Evolutionary conservation across 2,888 invertebrate species (phyloP).

Genomic region (Agonopterix alstromeriana): DNA sequence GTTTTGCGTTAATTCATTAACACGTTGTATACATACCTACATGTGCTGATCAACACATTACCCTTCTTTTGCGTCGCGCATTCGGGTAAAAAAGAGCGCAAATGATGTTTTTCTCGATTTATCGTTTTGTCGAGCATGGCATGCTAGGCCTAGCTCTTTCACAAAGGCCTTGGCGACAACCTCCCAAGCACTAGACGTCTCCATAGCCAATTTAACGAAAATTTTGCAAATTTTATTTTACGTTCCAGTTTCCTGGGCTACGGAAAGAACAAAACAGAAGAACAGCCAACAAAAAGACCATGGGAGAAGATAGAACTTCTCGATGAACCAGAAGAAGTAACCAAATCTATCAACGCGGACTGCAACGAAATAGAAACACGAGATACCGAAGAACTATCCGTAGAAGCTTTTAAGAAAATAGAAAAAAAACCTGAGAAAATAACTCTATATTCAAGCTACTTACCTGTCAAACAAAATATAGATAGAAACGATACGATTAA

Average conservation of each 20-base stretch:
- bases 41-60: too few species aligned
- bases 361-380: conserved; percentile 41
- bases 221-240: not conserved
- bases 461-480: conserved; percentile 26
- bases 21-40: too few species aligned
- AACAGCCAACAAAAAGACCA: conserved; percentile 24
- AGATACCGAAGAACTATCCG: conserved; percentile 56
- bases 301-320: conserved; percentile 42
- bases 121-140: too few species aligned
- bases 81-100: too few species aligned
- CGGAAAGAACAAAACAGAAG: conserved; percentile 26
- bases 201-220: too few species aligned
- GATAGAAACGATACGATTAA: conserved; percentile 20
- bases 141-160: too few species aligned
- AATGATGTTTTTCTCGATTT: too few species aligned
- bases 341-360: conserved; percentile 29
- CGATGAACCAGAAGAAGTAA: conserved; percentile 32
- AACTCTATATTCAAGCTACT: conserved; percentile 42
- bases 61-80: too few species aligned
- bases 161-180: too few species aligned
- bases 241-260: conserved; percentile 52
- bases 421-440: conserved; percentile 59
- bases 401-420: conserved; percentile 33
- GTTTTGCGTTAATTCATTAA: too few species aligned
- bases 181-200: too few species aligned